phyloP scores from a whole-genome alignment of 2,888 invertebrate genomes.

The Erebia palarica region DNA sequence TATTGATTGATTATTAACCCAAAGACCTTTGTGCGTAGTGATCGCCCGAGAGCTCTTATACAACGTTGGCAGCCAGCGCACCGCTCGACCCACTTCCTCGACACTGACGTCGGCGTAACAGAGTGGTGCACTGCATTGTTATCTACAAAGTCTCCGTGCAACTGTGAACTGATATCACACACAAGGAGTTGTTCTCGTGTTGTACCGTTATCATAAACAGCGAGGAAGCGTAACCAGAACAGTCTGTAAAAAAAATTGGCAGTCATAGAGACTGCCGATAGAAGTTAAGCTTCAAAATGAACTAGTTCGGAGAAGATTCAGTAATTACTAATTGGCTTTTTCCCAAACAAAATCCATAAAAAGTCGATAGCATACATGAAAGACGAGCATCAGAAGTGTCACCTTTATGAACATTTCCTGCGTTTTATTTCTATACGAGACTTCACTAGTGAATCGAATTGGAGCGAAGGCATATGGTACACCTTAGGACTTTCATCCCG shows the following conservation, averaged over 20 bases:
- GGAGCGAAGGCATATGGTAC: no score
- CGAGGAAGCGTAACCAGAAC: not conserved
- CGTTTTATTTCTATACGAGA: no score
- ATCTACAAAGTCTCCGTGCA: constrained; percentile 15
- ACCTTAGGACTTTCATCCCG: no score
- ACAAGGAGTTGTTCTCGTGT: constrained; percentile 2
- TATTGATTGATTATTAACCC: no score
- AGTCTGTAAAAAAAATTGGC: not conserved
- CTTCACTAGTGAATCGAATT: no score
- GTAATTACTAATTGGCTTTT: not conserved
- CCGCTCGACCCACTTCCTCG: constrained; percentile 25
- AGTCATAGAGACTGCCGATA: no score
- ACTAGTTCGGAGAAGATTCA: not conserved
- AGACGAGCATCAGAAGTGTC: no score
- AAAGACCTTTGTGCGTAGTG: constrained; percentile 24
- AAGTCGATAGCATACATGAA: not conserved
- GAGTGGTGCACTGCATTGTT: constrained; percentile 16
- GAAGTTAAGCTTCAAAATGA: no score
- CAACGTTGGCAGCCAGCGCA: constrained; percentile 24
- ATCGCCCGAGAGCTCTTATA: constrained; percentile 26
- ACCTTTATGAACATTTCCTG: no score
- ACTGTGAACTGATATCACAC: constrained; percentile 5
- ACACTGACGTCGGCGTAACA: constrained; percentile 23
- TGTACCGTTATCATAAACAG: not conserved
- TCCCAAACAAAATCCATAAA: not conserved